Percentiles rank a stretch among this genome's conserved stretches.
Evolutionary conservation across 1,140 invertebrate genomes (phyloP).

Genomic region (Spodoptera litura): DNA sequence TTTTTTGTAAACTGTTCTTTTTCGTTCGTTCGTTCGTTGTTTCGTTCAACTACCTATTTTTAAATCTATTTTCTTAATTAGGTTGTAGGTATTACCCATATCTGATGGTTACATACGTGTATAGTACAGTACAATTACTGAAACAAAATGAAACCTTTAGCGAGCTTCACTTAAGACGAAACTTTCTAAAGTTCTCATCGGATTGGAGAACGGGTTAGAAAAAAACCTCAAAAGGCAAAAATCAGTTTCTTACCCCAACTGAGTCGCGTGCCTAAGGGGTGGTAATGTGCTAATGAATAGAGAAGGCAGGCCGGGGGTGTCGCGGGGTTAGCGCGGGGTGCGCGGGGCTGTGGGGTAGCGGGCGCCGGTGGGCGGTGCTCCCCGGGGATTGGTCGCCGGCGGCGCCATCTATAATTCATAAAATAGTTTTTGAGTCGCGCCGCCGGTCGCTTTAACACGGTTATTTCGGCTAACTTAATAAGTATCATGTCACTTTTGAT

Average conservation of each 20-base stretch:
- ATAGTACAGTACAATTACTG: neutral
- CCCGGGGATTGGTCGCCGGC: constrained; percentile 83
- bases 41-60: no score
- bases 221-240: constrained; percentile 61
- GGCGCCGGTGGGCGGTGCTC: constrained; percentile 70
- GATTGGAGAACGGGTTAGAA: constrained; percentile 41
- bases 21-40: no score
- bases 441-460: constrained; percentile 79
- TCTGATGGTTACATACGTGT: no score
- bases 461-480: constrained; percentile 81
- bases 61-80: neutral
- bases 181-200: constrained; percentile 5
- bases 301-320: constrained; percentile 71
- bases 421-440: constrained; percentile 85
- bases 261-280: constrained; percentile 73
- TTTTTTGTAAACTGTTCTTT: no score
- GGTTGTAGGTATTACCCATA: no score
- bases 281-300: constrained; percentile 85
- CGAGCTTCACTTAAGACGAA: neutral
- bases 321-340: constrained; percentile 53
- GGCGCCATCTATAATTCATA: constrained; percentile 85
- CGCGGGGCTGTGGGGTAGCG: constrained; percentile 53
- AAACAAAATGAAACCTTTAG: neutral
- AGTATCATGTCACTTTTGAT: constrained; percentile 85
- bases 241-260: constrained; percentile 77